Evolutionary conservation across 2,888 invertebrate genomes (phyloP).

Genomic region (Macroteleia sp.): DNA sequence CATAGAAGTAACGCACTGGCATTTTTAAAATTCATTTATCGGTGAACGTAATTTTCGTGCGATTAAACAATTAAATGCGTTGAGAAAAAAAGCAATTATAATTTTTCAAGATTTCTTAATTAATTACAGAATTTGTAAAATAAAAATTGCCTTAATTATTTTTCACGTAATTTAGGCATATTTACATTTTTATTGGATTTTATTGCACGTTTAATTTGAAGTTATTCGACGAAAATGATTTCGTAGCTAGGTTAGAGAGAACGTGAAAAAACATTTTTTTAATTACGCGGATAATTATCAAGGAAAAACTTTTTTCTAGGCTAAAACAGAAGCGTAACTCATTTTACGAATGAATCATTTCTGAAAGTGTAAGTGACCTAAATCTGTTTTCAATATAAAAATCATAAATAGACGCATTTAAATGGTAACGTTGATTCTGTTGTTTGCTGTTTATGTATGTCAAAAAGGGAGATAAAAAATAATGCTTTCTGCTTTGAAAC

Average conservation of each 20-base stretch:
- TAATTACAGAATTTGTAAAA: no score
- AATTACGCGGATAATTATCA: conserved; percentile 7
- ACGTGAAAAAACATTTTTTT: conserved; percentile 12
- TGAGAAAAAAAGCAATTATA: no score
- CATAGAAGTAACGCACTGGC: no score
- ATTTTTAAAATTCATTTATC: no score
- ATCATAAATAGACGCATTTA: background rate
- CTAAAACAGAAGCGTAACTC: background rate
- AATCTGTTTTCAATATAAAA: conserved; percentile 12
- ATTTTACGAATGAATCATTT: conserved; percentile 4
- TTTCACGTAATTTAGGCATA: no score
- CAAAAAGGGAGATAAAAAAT: background rate
- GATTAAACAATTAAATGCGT: no score
- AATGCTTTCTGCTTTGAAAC: background rate
- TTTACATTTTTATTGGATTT: no score
- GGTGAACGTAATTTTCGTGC: no score
- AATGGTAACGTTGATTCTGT: background rate
- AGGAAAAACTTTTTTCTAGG: background rate
- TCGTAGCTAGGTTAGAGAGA: no score
- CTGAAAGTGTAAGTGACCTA: conserved; percentile 7
- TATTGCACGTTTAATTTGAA: no score
- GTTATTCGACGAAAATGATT: background rate
- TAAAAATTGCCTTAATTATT: no score
- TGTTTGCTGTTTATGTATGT: background rate
- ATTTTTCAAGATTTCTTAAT: no score